Base-by-base conservation (phyloP, 2,888 invertebrate species). In the Melinaea menophilus region DNA sequence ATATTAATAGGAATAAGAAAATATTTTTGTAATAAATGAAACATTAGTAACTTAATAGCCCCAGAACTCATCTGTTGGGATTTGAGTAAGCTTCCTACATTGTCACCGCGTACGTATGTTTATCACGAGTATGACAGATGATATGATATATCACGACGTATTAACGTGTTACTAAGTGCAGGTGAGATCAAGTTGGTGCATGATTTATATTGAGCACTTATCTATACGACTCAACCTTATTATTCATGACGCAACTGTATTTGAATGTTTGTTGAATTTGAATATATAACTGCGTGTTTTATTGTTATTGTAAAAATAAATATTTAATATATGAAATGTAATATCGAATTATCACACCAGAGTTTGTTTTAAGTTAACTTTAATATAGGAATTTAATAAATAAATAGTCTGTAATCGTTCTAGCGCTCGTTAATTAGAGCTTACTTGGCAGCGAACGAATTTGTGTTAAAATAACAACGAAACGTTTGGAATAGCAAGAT, bases 401-500 rank as follows among this genome's bases (percentile, higher is more conserved):
- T 74, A 75, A 74, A 75, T 71, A 72, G 75, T 72, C 78, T 81
- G 76, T 82, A 81, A 85, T 85, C 76, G 80, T 77, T 76, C 75
- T 75, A 72, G 73, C 75, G 77, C 78, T 79, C 78, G 76, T 78
- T 84, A 85, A 86, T 86, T 86, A 84, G 76, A 73, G 76, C 77
- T 79, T 76, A 79, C 79, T 82, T 81, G 77, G 76, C 71, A 75
- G 74, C 68, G 73, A 75, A 79, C 75, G 75, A 84, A 84, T 84
- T 82, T 79, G 81, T 85, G 85, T 88, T 86, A 85, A 83, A 80
- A 84, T 83, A 85, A 82, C 84, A 82, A 79, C 80, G 79, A 76
- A 81, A 79, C 81, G 80, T 80, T 80, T 72, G 79, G 80, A 82
- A 82, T 81, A 76, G 81, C 81, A 79, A 82, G 84, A 84, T 80